Evolutionary conservation across 2,113 vertebrate species (phyloP), one percentile per base, ranked within the genome.

Genomic region (Oophaga pumilio): DNA sequence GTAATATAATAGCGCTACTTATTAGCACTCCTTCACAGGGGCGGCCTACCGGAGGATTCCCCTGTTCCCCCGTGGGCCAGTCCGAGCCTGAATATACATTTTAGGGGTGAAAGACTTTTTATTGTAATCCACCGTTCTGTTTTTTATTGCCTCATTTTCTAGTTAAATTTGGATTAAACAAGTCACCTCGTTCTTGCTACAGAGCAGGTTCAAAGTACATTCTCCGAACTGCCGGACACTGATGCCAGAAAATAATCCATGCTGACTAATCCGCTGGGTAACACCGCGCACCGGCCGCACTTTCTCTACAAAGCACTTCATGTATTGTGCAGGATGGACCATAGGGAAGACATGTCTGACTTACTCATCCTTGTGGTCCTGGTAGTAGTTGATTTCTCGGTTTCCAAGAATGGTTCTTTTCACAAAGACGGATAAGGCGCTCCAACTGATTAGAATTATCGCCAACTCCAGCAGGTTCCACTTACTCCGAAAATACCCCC

Each of bases 401-500:
- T 93, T 93, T 0, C 95, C 97, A 52, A 97, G 91, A 90, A 97
- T 85, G 1, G 96, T 95, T 84, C 97, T 94, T 92, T 97, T 97
- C 87, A 97, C 96, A 90, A 97, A 99, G 90, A 98, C 93, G 0
- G 92, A 95, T 82, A 98, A 89, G 0, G 97, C 95, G 0, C 97
- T 97, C 97, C 97, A 98, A 92, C 97, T 99, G 26, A 96, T 94
- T 88, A 96, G 15, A 89, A 98, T 98, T 82, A 98, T 98, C 2
- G 93, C 93, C 68, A 96, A 20, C 89, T 98, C 97, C 3, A 99
- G 92, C 87, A 99, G 91, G 89, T 98, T 97, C 96, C 96, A 97
- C 90, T 97, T 98, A 90, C 93, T 96, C 15, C 92, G 91, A 92
- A 98, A 97, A 88, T 98, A 99, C 85, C 89, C 80, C 96, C 95